phyloP scores from a whole-genome alignment of 2,888 invertebrate species.

The Thera obeliscata region DNA sequence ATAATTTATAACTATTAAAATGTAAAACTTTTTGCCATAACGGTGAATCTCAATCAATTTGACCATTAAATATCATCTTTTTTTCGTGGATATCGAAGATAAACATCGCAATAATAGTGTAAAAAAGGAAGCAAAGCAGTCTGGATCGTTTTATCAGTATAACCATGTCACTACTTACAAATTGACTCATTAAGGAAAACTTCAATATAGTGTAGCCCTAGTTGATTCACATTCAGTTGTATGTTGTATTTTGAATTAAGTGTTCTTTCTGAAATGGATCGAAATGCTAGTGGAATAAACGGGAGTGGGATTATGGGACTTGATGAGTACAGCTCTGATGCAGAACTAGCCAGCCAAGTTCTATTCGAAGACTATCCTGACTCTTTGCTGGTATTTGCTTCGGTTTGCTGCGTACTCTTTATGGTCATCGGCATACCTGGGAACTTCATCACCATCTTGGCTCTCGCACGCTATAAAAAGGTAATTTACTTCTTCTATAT shows the following conservation, averaged over 20 bases:
- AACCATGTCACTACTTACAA: constrained; percentile 55
- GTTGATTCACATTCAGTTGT: constrained; percentile 62
- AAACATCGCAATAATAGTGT: background rate
- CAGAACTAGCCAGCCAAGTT: constrained; percentile 62
- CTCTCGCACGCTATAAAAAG: constrained; percentile 90
- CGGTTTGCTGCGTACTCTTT: constrained; percentile 88
- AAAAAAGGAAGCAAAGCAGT: constrained; percentile 34
- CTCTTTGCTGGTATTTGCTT: constrained; percentile 87
- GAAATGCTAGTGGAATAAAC: constrained; percentile 45
- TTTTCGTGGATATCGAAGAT: background rate
- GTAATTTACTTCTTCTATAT: constrained; percentile 63
- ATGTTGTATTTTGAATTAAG: constrained; percentile 52
- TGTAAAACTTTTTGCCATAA: background rate
- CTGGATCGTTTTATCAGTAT: constrained; percentile 53
- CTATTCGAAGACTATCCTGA: constrained; percentile 89
- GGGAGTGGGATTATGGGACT: constrained; percentile 44
- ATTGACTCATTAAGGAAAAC: constrained; percentile 74
- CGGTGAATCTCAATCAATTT: background rate
- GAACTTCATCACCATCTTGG: constrained; percentile 90
- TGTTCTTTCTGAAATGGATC: constrained; percentile 16
- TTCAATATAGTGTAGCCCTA: constrained; percentile 52
- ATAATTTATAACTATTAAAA: background rate
- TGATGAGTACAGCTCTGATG: constrained; percentile 56
- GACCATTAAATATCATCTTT: background rate
- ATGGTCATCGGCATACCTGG: constrained; percentile 92